A percentile compares a stretch with the other conserved stretches of the same genome.
Conservation (phyloP, 2,888 invertebrate species). For the Oxycera nigricornis region DNA sequence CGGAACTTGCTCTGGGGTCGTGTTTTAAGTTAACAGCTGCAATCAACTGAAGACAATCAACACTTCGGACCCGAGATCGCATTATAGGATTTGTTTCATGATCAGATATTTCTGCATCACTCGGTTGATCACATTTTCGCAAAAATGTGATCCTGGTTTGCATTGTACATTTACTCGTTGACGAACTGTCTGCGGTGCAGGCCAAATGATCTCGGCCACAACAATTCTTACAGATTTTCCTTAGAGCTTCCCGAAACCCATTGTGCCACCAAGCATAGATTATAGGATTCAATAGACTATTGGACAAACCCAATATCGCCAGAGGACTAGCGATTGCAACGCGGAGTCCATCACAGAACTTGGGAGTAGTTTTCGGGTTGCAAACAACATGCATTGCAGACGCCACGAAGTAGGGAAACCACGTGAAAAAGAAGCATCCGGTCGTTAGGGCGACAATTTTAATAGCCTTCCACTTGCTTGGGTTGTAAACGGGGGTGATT, state of each 20-base stretch:
- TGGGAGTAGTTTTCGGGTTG: conserved; percentile 62
- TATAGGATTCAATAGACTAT: conserved; percentile 70
- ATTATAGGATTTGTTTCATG: conserved; percentile 10
- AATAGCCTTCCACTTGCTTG: conserved; percentile 69
- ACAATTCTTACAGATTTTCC: conserved; percentile 44
- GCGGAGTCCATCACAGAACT: conserved; percentile 63
- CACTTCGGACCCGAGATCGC: not conserved
- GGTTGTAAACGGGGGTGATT: conserved; percentile 54
- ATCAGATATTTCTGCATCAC: conserved; percentile 5
- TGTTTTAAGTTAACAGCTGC: not conserved
- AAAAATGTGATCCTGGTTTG: conserved; percentile 3
- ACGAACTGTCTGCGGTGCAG: not conserved
- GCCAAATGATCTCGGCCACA: not conserved
- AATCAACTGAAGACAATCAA: not conserved
- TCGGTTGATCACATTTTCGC: not conserved
- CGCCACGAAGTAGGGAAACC: conserved; percentile 69
- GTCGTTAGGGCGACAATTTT: conserved; percentile 70
- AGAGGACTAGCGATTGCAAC: conserved; percentile 67
- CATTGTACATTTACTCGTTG: not conserved
- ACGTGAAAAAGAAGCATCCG: conserved; percentile 68
- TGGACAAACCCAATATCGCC: conserved; percentile 67
- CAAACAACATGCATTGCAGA: conserved; percentile 66
- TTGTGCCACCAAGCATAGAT: conserved; percentile 78
- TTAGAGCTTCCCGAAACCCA: conserved; percentile 64
- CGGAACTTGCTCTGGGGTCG: not conserved